Evolutionary conservation across 30 jellyfish, hydroid and myxozoan species (phyloP).

Genomic region (Clytia hemisphaerica): DNA sequence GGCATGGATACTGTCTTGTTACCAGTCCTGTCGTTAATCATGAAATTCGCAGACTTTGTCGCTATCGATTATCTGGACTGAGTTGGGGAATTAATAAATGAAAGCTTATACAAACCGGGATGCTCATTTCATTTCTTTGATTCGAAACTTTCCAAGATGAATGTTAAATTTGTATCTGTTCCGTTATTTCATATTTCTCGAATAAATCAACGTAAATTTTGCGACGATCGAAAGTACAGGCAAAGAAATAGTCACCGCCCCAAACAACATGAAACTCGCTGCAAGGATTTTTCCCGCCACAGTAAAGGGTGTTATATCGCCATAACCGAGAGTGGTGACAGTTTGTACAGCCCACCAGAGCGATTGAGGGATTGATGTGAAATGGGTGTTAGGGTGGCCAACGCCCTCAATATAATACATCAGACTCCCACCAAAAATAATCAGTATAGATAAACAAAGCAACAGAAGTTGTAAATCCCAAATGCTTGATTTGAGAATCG

Average conservation of each 20-base stretch:
- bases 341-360: conserved; percentile 99
- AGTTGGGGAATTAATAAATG: too few species aligned
- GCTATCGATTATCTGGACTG: too few species aligned
- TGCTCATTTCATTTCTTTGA: too few species aligned
- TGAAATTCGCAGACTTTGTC: conserved; percentile 59
- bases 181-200: conserved; percentile 19
- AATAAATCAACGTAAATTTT: conserved; percentile 56
- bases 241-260: conserved; percentile 89
- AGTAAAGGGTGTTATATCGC: conserved; percentile 83
- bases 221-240: conserved; percentile 97
- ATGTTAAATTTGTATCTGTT: too few species aligned
- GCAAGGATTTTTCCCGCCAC: conserved; percentile 76
- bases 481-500: conserved; percentile 59
- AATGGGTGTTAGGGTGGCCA: conserved; percentile 27
- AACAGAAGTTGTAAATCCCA: conserved; percentile 75
- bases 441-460: conserved; percentile 56
- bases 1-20: conserved; percentile 66
- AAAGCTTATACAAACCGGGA: too few species aligned
- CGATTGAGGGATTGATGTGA: conserved; percentile 82
- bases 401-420: conserved; percentile 55
- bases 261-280: conserved; percentile 83
- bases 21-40: conserved; percentile 69
- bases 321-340: conserved; percentile 87
- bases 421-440: conserved; percentile 84
- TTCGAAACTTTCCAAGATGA: too few species aligned